phyloP scores from a whole-genome alignment of 37 sponge, comb jelly and placozoan species.

The Chondrosia reniformis region DNA sequence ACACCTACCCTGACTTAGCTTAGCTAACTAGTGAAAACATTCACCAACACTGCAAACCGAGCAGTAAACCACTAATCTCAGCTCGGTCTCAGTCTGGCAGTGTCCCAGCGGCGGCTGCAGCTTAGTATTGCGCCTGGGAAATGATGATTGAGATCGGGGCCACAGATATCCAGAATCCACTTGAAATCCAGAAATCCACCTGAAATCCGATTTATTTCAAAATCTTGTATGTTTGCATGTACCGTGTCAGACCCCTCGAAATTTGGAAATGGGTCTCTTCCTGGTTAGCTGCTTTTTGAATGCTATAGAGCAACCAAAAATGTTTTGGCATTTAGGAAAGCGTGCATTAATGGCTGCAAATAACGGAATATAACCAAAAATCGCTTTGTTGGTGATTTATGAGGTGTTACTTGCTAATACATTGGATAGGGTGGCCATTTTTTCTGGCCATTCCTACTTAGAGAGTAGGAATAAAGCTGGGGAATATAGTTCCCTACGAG shows the following conservation, averaged over 20 bases:
- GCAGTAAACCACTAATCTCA: neutral
- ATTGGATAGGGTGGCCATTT: no score
- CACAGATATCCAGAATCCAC: neutral
- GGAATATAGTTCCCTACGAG: no score
- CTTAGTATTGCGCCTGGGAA: neutral
- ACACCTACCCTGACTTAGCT: neutral
- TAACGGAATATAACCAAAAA: no score
- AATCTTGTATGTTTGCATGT: neutral
- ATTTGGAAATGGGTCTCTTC: no score
- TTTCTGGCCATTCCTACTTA: no score
- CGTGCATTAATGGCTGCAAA: no score
- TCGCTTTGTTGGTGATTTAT: no score
- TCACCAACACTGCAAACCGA: slow-evolving; percentile 1
- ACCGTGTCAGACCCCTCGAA: neutral
- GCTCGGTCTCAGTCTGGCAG: neutral
- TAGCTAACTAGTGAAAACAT: neutral
- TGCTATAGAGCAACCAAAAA: no score
- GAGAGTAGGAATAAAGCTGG: no score
- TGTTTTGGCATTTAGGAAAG: no score
- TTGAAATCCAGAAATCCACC: neutral
- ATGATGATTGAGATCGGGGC: neutral
- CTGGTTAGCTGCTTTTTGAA: no score
- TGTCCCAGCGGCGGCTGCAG: neutral
- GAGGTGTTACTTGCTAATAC: no score
- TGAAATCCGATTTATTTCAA: neutral